Percentiles rank a stretch among this genome's conserved stretches.
Evolutionary conservation across 2,113 vertebrate species (phyloP).

Genomic region (Elaphurus davidianus): DNA sequence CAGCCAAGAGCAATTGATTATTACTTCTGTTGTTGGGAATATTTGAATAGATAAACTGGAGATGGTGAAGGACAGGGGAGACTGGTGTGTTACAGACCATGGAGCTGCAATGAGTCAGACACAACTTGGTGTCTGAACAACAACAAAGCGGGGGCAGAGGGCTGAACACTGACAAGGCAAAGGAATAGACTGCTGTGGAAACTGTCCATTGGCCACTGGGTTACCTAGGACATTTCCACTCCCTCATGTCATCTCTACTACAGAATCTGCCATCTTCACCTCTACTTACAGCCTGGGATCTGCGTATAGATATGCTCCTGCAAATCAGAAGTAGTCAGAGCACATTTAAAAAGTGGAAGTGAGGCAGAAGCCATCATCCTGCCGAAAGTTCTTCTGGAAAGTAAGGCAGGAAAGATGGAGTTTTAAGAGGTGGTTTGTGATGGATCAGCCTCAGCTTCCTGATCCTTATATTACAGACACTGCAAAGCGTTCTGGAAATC

Average conservation of each 20-base stretch:
- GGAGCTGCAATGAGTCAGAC: not conserved
- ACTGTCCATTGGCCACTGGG: not conserved
- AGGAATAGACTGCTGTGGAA: not conserved
- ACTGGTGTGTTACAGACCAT: not conserved
- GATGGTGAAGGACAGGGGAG: not conserved
- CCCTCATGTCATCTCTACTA: not conserved
- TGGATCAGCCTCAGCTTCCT: not conserved
- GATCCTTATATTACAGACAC: not conserved
- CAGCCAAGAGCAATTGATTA: not conserved
- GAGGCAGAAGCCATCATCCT: not conserved
- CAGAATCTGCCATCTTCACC: not conserved
- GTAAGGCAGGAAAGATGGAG: not conserved
- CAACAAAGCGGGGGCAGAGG: not conserved
- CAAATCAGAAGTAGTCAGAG: not conserved
- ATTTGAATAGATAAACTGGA: not conserved
- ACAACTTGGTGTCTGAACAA: not conserved
- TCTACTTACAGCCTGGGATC: not conserved
- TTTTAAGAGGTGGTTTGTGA: not conserved
- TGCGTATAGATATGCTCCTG: not conserved
- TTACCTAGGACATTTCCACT: not conserved
- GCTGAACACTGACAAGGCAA: not conserved
- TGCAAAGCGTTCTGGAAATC: not conserved
- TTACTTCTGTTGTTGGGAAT: not conserved
- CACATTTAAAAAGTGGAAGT: not conserved
- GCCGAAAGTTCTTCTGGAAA: not conserved